Evolutionary conservation across 2,888 invertebrate species (phyloP).

Genomic region (Aquatica leii): DNA sequence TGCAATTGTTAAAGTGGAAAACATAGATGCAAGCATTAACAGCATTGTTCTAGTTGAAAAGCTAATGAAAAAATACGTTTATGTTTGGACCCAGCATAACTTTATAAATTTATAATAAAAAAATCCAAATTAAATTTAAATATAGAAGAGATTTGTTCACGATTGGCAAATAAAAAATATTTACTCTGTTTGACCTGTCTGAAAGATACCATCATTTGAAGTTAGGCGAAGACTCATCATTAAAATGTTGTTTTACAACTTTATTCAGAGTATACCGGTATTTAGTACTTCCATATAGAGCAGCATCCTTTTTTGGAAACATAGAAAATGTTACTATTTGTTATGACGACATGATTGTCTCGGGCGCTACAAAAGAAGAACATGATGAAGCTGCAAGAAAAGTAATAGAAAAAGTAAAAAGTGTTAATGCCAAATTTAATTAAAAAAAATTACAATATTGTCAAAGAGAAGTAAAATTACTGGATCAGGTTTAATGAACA

Average conservation of each 20-base stretch:
- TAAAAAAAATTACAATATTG: neutral
- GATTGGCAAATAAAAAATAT: neutral
- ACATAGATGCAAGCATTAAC: constrained; percentile 34
- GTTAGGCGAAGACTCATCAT: constrained; percentile 18
- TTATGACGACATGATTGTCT: neutral
- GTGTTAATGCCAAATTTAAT: too few species aligned
- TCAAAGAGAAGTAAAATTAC: neutral
- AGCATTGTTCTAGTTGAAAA: constrained; percentile 33
- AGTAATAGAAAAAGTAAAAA: too few species aligned
- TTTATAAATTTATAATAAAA: constrained; percentile 11
- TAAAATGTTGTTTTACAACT: neutral
- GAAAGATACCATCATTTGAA: constrained; percentile 38
- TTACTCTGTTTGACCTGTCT: constrained; percentile 22
- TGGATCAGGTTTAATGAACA: constrained; percentile 17
- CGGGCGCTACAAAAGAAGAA: too few species aligned
- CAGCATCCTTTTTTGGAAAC: neutral
- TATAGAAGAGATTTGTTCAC: neutral
- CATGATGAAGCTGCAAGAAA: too few species aligned
- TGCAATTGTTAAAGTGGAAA: constrained; percentile 29
- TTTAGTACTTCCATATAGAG: neutral
- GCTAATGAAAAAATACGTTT: constrained; percentile 21
- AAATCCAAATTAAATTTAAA: neutral
- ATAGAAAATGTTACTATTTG: neutral
- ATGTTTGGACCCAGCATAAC: neutral
- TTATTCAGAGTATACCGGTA: neutral